These are phyloP conservation scores for Pseudois nayaur DNA, from an alignment of 2,113 vertebrate genomes.

Conservation along the genomic window DNA sequence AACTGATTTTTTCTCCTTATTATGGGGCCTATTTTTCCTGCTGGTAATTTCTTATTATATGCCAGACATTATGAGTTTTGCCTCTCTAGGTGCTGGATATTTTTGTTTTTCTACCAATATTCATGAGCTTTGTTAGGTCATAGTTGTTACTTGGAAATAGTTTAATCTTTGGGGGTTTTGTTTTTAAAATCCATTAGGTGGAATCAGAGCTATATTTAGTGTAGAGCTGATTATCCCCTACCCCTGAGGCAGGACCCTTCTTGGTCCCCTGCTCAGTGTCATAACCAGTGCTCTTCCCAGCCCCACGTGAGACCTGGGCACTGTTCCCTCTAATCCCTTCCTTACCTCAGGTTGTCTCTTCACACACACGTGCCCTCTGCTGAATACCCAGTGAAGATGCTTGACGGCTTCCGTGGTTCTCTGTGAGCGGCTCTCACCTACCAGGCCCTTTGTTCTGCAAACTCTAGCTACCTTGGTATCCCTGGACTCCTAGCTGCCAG, in stretches of 20 bases:
- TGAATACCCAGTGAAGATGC: fast-evolving
- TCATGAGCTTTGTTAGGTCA: background rate
- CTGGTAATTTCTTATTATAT: background rate
- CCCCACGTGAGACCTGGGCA: background rate
- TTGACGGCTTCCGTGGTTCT: background rate
- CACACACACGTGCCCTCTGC: background rate
- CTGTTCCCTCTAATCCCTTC: background rate
- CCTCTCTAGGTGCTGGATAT: background rate
- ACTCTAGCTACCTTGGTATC: background rate
- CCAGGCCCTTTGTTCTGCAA: background rate
- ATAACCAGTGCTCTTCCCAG: background rate
- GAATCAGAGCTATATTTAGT: background rate
- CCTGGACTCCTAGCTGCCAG: background rate
- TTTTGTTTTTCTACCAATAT: background rate
- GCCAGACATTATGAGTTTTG: background rate
- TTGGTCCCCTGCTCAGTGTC: background rate
- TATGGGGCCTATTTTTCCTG: background rate
- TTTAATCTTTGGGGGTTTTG: background rate
- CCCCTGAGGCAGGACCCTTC: background rate
- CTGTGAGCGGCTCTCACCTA: background rate
- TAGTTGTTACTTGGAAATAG: background rate
- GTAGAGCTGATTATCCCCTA: background rate
- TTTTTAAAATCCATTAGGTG: background rate
- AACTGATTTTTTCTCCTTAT: background rate
- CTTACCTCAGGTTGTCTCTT: background rate